Percentiles rank a stretch among this genome's conserved stretches.
Conservation (phyloP, 1,140 invertebrate genomes). For the Sarcophaga bullata region DNA sequence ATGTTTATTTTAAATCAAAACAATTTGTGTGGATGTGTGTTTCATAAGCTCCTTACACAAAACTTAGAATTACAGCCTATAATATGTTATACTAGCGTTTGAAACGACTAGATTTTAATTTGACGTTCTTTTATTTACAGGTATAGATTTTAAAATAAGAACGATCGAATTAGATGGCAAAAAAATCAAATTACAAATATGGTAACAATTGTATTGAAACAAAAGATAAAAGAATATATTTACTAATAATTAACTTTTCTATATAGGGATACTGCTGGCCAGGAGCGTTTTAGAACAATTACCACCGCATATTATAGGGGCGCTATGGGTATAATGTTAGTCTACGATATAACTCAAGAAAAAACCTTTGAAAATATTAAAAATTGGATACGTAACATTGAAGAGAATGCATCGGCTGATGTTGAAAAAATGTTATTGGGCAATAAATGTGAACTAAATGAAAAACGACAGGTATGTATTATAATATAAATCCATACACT, state of each 20-base stretch:
- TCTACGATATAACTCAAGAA: constrained; percentile 98
- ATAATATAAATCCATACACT: no score
- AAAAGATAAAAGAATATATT: constrained; percentile 11
- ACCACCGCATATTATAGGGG: constrained; percentile 98
- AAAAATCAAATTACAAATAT: constrained; percentile 98
- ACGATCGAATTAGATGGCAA: constrained; percentile 98
- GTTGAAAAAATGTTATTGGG: constrained; percentile 96
- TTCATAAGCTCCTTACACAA: no score
- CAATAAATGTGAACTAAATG: constrained; percentile 94
- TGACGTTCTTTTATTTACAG: constrained; percentile 71
- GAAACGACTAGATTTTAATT: background rate
- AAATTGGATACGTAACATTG: constrained; percentile 99
- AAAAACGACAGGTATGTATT: constrained; percentile 82
- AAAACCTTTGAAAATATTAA: constrained; percentile 99
- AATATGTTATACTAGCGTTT: no score
- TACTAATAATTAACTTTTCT: constrained; percentile 15
- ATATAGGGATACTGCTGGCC: constrained; percentile 92
- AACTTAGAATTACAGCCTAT: no score
- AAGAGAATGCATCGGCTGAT: constrained; percentile 94
- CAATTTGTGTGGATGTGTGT: no score
- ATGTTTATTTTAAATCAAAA: no score
- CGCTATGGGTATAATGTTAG: constrained; percentile 99
- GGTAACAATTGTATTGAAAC: constrained; percentile 77
- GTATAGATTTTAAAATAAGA: constrained; percentile 99
- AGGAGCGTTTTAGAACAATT: constrained; percentile 96